phyloP scores from a whole-genome alignment of 1,140 invertebrate genomes.

The Drosophila takahashii region DNA sequence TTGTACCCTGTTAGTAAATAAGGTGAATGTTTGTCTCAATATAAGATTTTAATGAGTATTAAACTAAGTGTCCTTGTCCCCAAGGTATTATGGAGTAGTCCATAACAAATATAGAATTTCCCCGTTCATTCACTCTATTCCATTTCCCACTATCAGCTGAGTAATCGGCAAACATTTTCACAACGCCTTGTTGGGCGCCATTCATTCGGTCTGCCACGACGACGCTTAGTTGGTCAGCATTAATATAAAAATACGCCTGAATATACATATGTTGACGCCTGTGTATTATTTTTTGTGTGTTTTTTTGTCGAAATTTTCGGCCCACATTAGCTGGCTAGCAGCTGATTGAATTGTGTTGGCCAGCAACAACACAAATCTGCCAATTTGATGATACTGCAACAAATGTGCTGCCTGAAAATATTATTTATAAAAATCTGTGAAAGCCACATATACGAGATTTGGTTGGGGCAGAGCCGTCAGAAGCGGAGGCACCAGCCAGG shows the following conservation, averaged over 20 bases:
- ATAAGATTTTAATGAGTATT: neutral
- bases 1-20: neutral
- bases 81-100: neutral
- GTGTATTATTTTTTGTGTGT: slow-evolving; percentile 22
- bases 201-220: slow-evolving; percentile 60
- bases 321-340: slow-evolving; percentile 54
- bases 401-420: slow-evolving; percentile 80
- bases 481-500: slow-evolving; percentile 28
- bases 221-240: slow-evolving; percentile 30
- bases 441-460: slow-evolving; percentile 34
- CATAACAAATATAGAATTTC: slow-evolving; percentile 13
- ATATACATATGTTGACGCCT: slow-evolving; percentile 20
- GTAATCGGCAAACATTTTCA: slow-evolving; percentile 25
- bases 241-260: slow-evolving; percentile 22
- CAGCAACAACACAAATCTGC: slow-evolving; percentile 75
- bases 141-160: slow-evolving; percentile 23
- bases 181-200: slow-evolving; percentile 47
- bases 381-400: slow-evolving; percentile 82
- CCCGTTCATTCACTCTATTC: slow-evolving; percentile 24
- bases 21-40: neutral
- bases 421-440: slow-evolving; percentile 69
- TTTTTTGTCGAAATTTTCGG: slow-evolving; percentile 20
- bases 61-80: neutral
- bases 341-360: slow-evolving; percentile 82
- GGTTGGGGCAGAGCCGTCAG: slow-evolving; percentile 19